phyloP scores from a whole-genome alignment of 2,797 vertebrate genomes.

The Galagoides demidoff region DNA sequence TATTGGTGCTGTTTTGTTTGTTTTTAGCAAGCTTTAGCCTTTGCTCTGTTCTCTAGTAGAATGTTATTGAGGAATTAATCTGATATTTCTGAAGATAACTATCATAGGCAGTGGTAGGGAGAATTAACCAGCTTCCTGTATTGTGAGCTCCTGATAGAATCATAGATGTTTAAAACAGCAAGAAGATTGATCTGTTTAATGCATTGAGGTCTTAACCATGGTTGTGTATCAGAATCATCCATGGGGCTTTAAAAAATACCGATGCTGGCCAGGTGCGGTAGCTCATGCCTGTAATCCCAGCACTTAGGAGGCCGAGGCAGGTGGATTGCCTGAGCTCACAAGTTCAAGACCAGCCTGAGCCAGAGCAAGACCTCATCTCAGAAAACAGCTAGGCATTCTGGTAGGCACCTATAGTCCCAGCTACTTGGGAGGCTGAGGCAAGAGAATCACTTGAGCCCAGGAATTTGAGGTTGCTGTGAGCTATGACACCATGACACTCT shows the following conservation, averaged over 20 bases:
- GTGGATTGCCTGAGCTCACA: too few relatives aligned
- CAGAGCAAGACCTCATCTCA: too few relatives aligned
- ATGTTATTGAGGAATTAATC: background rate
- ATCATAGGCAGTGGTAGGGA: background rate
- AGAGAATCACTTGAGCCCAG: too few relatives aligned
- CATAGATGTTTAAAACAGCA: background rate
- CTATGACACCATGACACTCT: too few relatives aligned
- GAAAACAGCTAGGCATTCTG: too few relatives aligned
- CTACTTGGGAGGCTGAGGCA: too few relatives aligned
- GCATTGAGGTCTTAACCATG: background rate
- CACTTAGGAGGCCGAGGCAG: too few relatives aligned
- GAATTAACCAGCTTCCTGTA: background rate
- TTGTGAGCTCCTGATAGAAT: background rate
- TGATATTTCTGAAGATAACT: slow-evolving; percentile 6
- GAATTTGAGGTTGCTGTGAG: too few relatives aligned
- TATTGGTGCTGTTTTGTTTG: background rate
- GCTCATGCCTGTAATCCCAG: too few relatives aligned
- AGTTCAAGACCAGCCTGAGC: too few relatives aligned
- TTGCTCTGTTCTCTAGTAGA: background rate
- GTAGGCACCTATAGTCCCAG: too few relatives aligned
- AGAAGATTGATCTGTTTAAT: background rate
- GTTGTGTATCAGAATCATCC: background rate
- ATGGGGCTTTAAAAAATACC: background rate
- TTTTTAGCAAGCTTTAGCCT: background rate
- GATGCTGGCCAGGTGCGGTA: background rate